These are phyloP conservation scores for Gandaritis pyraliata DNA, from an alignment of 2,888 invertebrate genomes.

Conservation along the genomic window DNA sequence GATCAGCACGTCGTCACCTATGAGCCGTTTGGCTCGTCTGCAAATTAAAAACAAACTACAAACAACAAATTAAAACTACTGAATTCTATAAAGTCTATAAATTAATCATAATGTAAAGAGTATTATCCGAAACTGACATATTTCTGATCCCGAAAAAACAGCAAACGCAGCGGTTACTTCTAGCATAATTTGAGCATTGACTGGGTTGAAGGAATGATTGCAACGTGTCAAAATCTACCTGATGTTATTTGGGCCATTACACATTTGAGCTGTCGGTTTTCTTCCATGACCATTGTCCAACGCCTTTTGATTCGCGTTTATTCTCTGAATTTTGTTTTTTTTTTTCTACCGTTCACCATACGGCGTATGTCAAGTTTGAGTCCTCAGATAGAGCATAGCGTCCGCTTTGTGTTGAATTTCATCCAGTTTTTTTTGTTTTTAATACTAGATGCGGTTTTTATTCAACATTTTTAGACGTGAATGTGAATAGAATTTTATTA, in stretches of 20 bases:
- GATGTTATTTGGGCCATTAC: conserved; percentile 69
- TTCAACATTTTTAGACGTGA: conserved; percentile 28
- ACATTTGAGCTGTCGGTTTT: conserved; percentile 61
- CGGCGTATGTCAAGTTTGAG: conserved; percentile 63
- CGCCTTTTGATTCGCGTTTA: conserved; percentile 75
- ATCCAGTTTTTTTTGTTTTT: conserved; percentile 59
- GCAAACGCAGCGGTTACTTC: neutral
- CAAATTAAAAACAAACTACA: too few species aligned
- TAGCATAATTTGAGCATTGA: conserved; percentile 32
- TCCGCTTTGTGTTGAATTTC: conserved; percentile 60
- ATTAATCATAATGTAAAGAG: too few species aligned
- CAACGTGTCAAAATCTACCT: conserved; percentile 75
- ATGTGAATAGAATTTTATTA: neutral
- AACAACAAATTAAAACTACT: too few species aligned
- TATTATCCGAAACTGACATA: too few species aligned
- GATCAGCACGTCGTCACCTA: too few species aligned
- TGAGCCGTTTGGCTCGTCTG: too few species aligned
- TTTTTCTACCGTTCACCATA: conserved; percentile 55
- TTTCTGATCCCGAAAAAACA: too few species aligned
- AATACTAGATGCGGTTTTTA: conserved; percentile 38
- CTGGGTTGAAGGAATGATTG: conserved; percentile 68
- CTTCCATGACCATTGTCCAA: conserved; percentile 82
- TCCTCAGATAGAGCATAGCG: conserved; percentile 60
- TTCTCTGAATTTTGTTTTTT: conserved; percentile 56
- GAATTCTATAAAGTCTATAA: too few species aligned